Evolutionary conservation across 2,113 vertebrate genomes (phyloP).

Genomic region (Euleptes europaea): DNA sequence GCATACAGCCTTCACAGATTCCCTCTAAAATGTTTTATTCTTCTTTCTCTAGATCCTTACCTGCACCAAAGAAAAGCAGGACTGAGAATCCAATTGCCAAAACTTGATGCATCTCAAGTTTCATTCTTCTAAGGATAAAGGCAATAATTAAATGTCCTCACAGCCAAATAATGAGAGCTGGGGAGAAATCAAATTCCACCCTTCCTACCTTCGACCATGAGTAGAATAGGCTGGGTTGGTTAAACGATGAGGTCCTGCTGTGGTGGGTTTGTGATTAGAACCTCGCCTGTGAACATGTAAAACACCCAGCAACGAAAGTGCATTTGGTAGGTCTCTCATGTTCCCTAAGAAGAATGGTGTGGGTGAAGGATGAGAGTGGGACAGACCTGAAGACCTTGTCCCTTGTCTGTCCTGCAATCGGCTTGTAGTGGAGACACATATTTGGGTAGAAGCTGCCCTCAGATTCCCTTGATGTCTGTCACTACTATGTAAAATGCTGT

Average conservation of each 20-base stretch:
- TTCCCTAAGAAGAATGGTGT: not conserved
- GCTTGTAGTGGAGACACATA: not conserved
- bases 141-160: not conserved
- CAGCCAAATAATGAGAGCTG: not conserved
- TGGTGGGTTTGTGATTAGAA: not conserved
- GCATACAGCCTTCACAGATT: not conserved
- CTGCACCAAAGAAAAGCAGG: not conserved
- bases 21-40: no score
- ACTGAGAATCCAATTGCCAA: not conserved
- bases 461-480: not conserved
- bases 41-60: not conserved
- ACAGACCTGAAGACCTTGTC: not conserved
- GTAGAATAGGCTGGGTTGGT: not conserved
- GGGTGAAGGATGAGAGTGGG: not conserved
- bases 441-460: not conserved
- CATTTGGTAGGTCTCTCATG: not conserved
- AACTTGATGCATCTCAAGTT: not conserved
- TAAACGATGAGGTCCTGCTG: not conserved
- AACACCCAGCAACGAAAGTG: not conserved
- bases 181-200: not conserved
- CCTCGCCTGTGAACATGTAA: not conserved
- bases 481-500: not conserved
- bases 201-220: not conserved
- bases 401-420: not conserved
- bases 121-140: not conserved